Base-by-base conservation (phyloP, 2,113 vertebrate genomes). In the Myotis yumanensis region DNA sequence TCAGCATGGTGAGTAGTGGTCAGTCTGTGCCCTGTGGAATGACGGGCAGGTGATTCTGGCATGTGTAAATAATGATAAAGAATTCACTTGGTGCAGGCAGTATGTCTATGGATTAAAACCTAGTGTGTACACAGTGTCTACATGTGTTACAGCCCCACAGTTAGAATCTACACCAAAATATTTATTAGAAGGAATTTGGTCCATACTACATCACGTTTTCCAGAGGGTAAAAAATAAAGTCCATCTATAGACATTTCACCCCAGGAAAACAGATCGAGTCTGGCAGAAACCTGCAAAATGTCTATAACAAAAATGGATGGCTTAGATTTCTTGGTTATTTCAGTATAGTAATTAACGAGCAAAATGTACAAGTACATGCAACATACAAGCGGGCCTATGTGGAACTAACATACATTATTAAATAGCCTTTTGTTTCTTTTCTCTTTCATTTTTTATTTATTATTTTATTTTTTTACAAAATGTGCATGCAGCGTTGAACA, bases 341-440 rank as follows among this genome's bases (percentile, higher is more conserved):
- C 98, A 97, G 99, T 99, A 99, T 98, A 99, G 98, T 99, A 99
- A 99, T 99, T 99, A 96, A 99, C 99, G 97, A 99, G 99, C 99
- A 99, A 99, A 99, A 99, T 99, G 99, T 99, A 99, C 99, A 99
- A 98, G 98, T 99, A 99, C 99, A 99, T 99, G 99, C 99, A 99
- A 99, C 99, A 99, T 99, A 99, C 99, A 99, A 99, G 99, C 99
- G 98, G 98, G 98, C 99, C 99, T 99, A 99, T 98, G 99, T 99
- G 99, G 98, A 99, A 98, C 99, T 99, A 99, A 99, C 99, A 99
- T 98, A 99, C 98, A 99, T 99, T 98, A 99, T 98, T 99, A 99
- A 98, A 98, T 99, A 98, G 98, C 98, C 98, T 98, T 98, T 98
- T 98, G 98, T 97, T 97, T 97, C 83, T 97, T 94, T 90, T 91